Base-by-base conservation (phyloP, 2,113 vertebrate genomes). In the Alethe castanea region DNA sequence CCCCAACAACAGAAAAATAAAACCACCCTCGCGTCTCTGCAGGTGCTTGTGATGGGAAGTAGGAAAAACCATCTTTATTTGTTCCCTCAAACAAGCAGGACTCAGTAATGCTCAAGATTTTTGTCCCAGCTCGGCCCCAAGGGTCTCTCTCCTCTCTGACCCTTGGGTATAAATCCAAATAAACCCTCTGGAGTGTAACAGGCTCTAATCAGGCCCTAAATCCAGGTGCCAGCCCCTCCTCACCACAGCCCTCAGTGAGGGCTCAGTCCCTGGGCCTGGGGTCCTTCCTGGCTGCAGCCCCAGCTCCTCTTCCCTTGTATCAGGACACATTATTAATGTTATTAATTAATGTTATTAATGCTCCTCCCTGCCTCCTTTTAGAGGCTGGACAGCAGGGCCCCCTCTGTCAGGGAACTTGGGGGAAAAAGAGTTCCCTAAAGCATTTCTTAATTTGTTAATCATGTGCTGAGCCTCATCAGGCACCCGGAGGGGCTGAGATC, bases 281-380 rank as follows among this genome's bases (percentile, higher is more conserved):
- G 4, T n/a, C 79, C 3, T 11, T 48, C 65, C 44, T 69, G 54
- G 19, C 35, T 40, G 65, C 79, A 59, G 35, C 3, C 65, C 24
- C 65, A 48, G 64, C 53, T 69, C 64, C n/a, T 33, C n/a, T 17
- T 16, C 22, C 52, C 3, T 0, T 0, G 0, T 47, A 57, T 33
- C 62, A 56, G 61, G 33, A 64, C n/a, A 1, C 4, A 1, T 35
- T 18, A 6, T 40, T 9, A 35, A 50, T 38, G 16, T 17, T 28
- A 52, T 52, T 26, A 26, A 7, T 38, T 9, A 28, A 40, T 25
- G 12, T 11, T 28, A 52, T 28, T 52, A 52, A 52, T 28, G 26
- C 22, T 33, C 8, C 22, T 40, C 35, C 26, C 44, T 11, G 2
- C 6, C 47, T 44, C 36, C 36, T n/a, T 70, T 33, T 29, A 2